Evolutionary conservation across 2,113 vertebrate species (phyloP), one percentile per base, ranked within the genome.

Genomic region (Ciconia boyciana): DNA sequence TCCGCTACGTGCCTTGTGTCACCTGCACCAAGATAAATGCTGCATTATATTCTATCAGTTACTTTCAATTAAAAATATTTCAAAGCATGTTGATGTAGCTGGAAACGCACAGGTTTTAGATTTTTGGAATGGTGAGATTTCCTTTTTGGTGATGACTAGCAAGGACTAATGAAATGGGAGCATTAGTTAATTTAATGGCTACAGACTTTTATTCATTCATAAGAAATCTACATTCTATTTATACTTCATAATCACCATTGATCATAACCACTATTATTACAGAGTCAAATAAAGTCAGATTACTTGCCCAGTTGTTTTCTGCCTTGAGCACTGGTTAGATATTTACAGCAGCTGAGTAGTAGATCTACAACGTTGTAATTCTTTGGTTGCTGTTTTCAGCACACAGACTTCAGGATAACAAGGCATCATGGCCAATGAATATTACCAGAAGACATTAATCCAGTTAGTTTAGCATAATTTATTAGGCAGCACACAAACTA

Each of bases 61-160:
- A 69, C 19, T 96, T 97, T 96, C 64, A 93, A 93, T 97, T 97
- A 96, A 97, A 95, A 77, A 57, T 71, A 80, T 58, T 96, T 95
- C 86, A 90, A 70, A 84, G 54, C 46, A 58, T 65, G 44, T 72
- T 91, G 41, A 22, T 90, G 8, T 92, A 87, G 75, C 89, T 92
- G 92, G 74, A 95, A 91, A 92, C 86, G 51, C 65, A 81, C 17
- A 81, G 9, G 3, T 60, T 94, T 96, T 64, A 49, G 46, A 65
- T 90, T 90, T 94, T 91, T 94, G 32, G 87, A 96, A 57, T 2
- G 13, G 9, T 76, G 83, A 79, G 46, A 52, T 61, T 71, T 96
- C 83, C 16, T 74, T 96, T 68, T 90, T 48, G 80, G 48, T 83
- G 55, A 51, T 89, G 72, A 70, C 32, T 94, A 90, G 75, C 77